Evolutionary conservation across 2,113 vertebrate genomes (phyloP), one percentile per base, ranked within the genome.

Genomic region (Falco punctatus): DNA sequence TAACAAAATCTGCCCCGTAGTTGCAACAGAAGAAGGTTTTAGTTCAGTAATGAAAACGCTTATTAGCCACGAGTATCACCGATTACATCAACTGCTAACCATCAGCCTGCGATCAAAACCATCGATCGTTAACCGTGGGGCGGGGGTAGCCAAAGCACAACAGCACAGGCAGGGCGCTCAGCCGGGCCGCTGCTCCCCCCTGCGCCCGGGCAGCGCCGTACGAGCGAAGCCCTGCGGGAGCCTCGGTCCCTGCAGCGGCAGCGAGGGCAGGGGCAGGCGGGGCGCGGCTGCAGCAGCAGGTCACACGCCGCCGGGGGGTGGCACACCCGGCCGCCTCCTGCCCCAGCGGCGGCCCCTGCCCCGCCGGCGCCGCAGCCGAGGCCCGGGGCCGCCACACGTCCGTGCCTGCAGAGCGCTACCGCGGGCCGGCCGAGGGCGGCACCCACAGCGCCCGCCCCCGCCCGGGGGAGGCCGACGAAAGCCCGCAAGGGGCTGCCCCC

Each of bases 301-400:
- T 7, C 1, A 11, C 61, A 33, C 1, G 13, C 23, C 4, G 0
- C n/a, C 1, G 4, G 13, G 1, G 17, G 5, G 6, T 28, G 12
- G n/a, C 7, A 28, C 59, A 4, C 23, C 1, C 20, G 61, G 3
- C 6, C 2, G 38, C 9, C 8, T 8, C 33, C n/a, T 1, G 52
- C 23, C n/a, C 30, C 6, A 23, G 46, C 5, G n/a, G 32, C 32
- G 19, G n/a, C 51, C 10, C 20, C 20, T 21, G 51, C 32, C 26
- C 38, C 66, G 20, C 19, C 38, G 10, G 13, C 7, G 10, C 7
- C 22, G 22, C 64, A 21, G 16, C 4, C 27, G 23, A 15, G 54
- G 13, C 49, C 49, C 21, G 8, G 9, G 13, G 23, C 38, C 19
- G 10, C 13, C 73, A 1, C 4, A 1, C 35, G 0, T 11, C 57